These are phyloP conservation scores for Pogonognathellus flavescens DNA, from an alignment of 1,140 invertebrate genomes.

Conservation along the genomic window DNA sequence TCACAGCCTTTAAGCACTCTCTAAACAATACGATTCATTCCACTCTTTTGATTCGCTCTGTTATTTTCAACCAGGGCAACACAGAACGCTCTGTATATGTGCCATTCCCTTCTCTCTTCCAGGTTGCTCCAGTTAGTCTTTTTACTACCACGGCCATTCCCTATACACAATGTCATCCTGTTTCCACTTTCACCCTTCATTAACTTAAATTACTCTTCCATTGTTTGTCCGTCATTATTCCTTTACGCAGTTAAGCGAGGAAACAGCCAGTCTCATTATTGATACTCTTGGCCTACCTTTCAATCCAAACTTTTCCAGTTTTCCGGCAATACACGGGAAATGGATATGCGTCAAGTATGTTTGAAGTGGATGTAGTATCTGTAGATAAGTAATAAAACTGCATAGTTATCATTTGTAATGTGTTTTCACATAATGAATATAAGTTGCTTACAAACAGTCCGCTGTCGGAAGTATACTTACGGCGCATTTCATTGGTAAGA, in stretches of 20 bases:
- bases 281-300: not conserved
- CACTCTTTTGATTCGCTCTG: conserved; percentile 25
- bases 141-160: conserved; percentile 2
- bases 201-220: conserved; percentile 27
- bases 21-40: conserved; percentile 47
- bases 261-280: not conserved
- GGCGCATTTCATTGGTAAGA: no score
- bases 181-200: conserved; percentile 33
- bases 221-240: conserved; percentile 39
- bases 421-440: not conserved
- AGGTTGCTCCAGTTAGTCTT: conserved; percentile 20
- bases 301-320: not conserved
- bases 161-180: conserved; percentile 21
- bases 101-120: not conserved
- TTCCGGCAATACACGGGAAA: not conserved
- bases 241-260: not conserved
- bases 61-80: not conserved
- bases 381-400: no score
- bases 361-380: no score
- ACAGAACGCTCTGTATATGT: not conserved
- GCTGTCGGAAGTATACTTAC: not conserved
- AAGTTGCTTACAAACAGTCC: not conserved
- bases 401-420: no score
- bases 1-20: conserved; percentile 44
- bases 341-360: not conserved